Evolutionary conservation across 2,113 vertebrate genomes (phyloP).

Genomic region (Neodon shergylaensis): DNA sequence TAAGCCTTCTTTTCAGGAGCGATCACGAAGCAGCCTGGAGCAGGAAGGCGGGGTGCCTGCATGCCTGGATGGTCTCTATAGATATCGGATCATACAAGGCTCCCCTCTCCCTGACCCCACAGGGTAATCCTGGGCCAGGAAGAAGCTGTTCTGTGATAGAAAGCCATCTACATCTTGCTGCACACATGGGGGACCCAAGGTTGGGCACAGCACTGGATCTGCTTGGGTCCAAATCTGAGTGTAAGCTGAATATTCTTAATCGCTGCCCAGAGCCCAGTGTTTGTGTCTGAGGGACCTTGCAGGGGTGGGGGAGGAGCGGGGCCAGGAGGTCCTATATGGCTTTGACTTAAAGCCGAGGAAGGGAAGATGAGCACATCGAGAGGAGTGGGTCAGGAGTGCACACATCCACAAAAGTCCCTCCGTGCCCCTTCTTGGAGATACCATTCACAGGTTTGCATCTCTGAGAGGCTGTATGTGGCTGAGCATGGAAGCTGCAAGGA

Average conservation of each 20-base stretch:
- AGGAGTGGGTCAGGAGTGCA: no score
- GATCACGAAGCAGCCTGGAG: conserved; percentile 62
- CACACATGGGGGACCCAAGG: not conserved
- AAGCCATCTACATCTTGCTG: not conserved
- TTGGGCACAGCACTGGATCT: not conserved
- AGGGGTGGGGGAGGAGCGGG: not conserved
- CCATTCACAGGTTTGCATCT: no score
- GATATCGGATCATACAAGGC: not conserved
- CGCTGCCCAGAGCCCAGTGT: not conserved
- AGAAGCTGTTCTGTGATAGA: not conserved
- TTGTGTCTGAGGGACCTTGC: accelerated
- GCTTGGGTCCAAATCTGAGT: not conserved
- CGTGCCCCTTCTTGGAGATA: no score
- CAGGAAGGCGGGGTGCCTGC: not conserved
- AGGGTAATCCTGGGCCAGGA: not conserved
- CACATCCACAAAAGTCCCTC: not conserved
- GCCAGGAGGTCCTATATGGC: accelerated
- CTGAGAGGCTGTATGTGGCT: accelerated
- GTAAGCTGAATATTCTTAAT: not conserved
- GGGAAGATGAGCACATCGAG: accelerated
- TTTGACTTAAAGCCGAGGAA: not conserved
- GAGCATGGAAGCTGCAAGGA: not conserved
- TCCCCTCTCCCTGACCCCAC: not conserved
- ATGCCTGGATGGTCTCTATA: conserved; percentile 51
- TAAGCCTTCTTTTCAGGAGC: conserved; percentile 84